A percentile compares a stretch with the other conserved stretches of the same genome.
Evolutionary conservation across 2,113 vertebrate genomes (phyloP).

Genomic region (Anhinga anhinga): DNA sequence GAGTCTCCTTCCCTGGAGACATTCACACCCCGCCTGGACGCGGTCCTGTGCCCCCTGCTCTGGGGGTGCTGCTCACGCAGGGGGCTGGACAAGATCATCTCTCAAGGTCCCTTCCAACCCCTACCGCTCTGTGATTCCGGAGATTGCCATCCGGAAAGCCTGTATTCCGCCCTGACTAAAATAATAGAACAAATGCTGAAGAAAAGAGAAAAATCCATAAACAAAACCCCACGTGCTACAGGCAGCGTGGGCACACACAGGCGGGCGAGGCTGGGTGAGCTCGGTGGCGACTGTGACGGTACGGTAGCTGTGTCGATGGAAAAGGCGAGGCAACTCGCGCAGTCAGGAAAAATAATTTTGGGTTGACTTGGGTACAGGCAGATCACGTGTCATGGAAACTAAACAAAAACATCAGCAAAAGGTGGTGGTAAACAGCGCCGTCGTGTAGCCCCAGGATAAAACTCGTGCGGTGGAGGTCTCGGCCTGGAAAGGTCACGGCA

Average conservation of each 20-base stretch:
- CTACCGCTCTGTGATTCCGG: no score
- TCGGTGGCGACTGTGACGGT: fast-evolving
- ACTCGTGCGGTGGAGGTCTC: neutral
- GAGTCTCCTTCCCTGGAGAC: no score
- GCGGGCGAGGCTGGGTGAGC: no score
- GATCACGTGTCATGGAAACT: neutral
- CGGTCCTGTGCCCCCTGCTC: no score
- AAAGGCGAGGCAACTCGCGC: fast-evolving
- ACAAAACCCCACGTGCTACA: fast-evolving
- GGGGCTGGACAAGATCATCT: no score
- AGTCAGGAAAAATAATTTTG: neutral
- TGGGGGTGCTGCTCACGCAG: no score
- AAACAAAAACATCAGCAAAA: neutral
- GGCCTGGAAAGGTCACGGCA: fast-evolving
- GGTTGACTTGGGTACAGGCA: neutral
- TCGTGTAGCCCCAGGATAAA: neutral
- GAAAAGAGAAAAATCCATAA: fast-evolving
- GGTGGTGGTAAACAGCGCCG: neutral
- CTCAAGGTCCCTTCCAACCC: no score
- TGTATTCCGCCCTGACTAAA: fast-evolving
- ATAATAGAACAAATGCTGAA: neutral
- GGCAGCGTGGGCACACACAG: fast-evolving
- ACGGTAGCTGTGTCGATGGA: fast-evolving
- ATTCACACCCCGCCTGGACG: no score
- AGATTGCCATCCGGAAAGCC: neutral